Evolutionary conservation across 1,140 invertebrate species (phyloP).

Genomic region (Ips nitidus): DNA sequence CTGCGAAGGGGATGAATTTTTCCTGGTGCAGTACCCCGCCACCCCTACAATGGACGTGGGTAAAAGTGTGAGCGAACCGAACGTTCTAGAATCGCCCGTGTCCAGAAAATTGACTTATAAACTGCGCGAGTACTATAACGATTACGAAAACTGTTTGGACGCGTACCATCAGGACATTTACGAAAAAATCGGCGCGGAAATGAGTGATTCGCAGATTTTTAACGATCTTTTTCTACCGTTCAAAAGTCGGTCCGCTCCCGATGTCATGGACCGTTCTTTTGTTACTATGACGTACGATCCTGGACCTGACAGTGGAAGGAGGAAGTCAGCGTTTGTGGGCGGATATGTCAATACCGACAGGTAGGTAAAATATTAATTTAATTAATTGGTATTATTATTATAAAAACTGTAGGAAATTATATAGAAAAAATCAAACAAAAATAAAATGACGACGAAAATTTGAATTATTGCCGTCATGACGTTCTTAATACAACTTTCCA

Average conservation of each 20-base stretch:
- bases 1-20: slow-evolving; percentile 48
- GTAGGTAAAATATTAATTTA: slow-evolving; percentile 26
- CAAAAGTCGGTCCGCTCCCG: slow-evolving; percentile 47
- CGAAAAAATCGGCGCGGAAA: slow-evolving; percentile 38
- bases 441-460: no score
- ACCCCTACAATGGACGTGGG: slow-evolving; percentile 27
- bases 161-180: slow-evolving; percentile 25
- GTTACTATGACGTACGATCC: slow-evolving; percentile 50
- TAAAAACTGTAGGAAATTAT: slow-evolving; percentile 1
- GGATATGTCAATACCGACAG: slow-evolving; percentile 39
- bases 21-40: slow-evolving; percentile 47
- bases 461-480: slow-evolving; percentile 1
- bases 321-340: slow-evolving; percentile 45
- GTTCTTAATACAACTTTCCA: not conserved
- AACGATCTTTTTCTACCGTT: slow-evolving; percentile 45
- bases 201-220: slow-evolving; percentile 48
- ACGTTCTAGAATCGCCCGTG: slow-evolving; percentile 37
- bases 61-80: slow-evolving; percentile 45
- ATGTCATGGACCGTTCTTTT: slow-evolving; percentile 48
- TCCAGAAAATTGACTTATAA: slow-evolving; percentile 36
- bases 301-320: slow-evolving; percentile 44
- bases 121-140: slow-evolving; percentile 51
- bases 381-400: slow-evolving; percentile 2
- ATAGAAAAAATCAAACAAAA: no score
- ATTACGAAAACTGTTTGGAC: slow-evolving; percentile 50